These are phyloP conservation scores for Napeogenes inachia DNA, from an alignment of 2,888 invertebrate genomes.

Conservation along the genomic window DNA sequence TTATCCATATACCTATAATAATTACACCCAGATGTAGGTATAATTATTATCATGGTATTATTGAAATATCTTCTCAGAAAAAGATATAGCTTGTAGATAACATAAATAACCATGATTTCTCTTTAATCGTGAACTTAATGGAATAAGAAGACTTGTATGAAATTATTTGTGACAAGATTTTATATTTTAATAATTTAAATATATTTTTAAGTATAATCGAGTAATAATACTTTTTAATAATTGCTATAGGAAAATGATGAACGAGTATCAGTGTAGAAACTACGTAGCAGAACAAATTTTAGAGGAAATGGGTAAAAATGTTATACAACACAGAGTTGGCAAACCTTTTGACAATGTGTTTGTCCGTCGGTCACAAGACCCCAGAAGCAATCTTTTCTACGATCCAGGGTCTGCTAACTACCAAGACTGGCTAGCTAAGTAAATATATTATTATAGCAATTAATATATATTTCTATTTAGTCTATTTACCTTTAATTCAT, in stretches of 20 bases:
- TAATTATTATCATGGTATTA: no score
- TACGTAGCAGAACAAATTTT: conserved; percentile 85
- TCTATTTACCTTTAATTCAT: not conserved
- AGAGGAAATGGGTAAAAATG: conserved; percentile 75
- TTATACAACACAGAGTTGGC: conserved; percentile 58
- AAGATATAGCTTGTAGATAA: no score
- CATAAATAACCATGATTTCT: no score
- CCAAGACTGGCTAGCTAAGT: conserved; percentile 86
- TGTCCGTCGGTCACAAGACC: conserved; percentile 46
- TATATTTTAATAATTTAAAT: no score
- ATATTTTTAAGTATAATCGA: no score
- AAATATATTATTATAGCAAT: conserved; percentile 38
- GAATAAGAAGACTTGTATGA: no score
- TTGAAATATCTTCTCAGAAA: no score
- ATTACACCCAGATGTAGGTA: no score
- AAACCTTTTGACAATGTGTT: conserved; percentile 44
- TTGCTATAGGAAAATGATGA: conserved; percentile 81
- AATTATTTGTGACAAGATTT: no score
- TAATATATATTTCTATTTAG: not conserved
- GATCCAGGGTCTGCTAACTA: conserved; percentile 85
- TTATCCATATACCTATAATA: no score
- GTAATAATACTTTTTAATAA: not conserved
- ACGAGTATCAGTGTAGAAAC: conserved; percentile 85
- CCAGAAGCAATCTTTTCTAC: conserved; percentile 68
- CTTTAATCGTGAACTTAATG: no score